phyloP scores from a whole-genome alignment of 2,888 invertebrate genomes.

The Stegana nigrithorax region DNA sequence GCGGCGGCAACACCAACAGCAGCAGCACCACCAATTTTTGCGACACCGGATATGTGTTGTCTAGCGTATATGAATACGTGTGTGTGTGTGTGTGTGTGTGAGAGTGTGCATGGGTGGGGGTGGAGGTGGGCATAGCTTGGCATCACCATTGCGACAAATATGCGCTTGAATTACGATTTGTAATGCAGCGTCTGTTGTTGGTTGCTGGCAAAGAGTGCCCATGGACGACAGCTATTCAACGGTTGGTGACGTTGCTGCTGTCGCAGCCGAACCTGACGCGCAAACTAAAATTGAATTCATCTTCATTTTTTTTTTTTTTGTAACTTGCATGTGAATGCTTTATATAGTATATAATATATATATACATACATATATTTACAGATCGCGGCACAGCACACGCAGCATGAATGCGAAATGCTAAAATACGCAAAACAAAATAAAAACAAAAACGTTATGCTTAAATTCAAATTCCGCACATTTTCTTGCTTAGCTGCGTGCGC shows the following conservation, averaged over 20 bases:
- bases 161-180: conserved; percentile 26
- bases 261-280: conserved; percentile 7
- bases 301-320: not conserved
- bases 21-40: not conserved
- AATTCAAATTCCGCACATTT: conserved; percentile 15
- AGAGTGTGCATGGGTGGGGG: conserved; percentile 18
- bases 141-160: conserved; percentile 35
- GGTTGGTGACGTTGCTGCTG: not conserved
- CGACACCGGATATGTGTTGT: conserved; percentile 14
- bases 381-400: not conserved
- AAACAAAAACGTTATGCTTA: conserved; percentile 17
- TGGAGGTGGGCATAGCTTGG: no score
- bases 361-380: not conserved
- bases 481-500: conserved; percentile 5
- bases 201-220: not conserved
- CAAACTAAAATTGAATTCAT: conserved; percentile 21
- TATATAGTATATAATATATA: no score
- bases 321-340: conserved; percentile 16
- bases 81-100: conserved; percentile 11
- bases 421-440: no score
- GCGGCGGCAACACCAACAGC: not conserved
- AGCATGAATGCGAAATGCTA: conserved; percentile 11
- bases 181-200: not conserved
- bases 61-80: not conserved
- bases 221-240: not conserved